Evolutionary conservation across 37 sponge, comb jelly and placozoan genomes (phyloP), one percentile per base, ranked within the genome.

Genomic region (Axinella damicornis): DNA sequence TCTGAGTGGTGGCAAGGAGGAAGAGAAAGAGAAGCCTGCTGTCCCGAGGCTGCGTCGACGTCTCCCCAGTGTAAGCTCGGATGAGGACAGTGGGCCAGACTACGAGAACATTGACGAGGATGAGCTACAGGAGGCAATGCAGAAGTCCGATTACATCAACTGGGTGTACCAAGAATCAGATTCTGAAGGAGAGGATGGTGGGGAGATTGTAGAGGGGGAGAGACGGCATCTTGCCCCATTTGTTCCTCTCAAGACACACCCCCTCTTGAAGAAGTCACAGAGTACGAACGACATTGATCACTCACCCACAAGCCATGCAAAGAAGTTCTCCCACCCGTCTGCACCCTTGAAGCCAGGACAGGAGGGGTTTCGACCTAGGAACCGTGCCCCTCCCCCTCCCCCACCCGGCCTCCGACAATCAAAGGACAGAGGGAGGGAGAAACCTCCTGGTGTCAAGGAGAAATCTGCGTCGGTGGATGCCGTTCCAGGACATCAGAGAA

Each of bases 351-450:
- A 67, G 34, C 28, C 69, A 15, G 37, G 24, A 24, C 22, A 40
- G 33, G 73, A 72, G 21, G 75, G 75, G 16, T n/a, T 52, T 25
- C 62, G 64, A 20, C 78, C 84, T 6, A 62, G 53, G 56, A 74
- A 83, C 36, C 65, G 75, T 21, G 84, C 84, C 22, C 84, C 84
- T 34, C 84, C 84, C 37, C 84, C 84, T 53, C 84, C 84, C 24
- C 84, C 84, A 19, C 20, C 33, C 46, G 9, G 46, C 46, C 46
- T 46, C 46, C 32, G 81, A 69, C 21, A 19, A 11, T 38, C 20
- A 31, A 27, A 28, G 35, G 25, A 54, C 1, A 46, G 66, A 30
- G 17, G 5, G 30, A 46, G 9, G 46, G 46, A 46, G 9, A 46
- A 46, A 46, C 46, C 9, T 46, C 46, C 46, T 9, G 9, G 46